Evolutionary conservation across 2,888 invertebrate species (phyloP).

Genomic region (Dynastes maya): DNA sequence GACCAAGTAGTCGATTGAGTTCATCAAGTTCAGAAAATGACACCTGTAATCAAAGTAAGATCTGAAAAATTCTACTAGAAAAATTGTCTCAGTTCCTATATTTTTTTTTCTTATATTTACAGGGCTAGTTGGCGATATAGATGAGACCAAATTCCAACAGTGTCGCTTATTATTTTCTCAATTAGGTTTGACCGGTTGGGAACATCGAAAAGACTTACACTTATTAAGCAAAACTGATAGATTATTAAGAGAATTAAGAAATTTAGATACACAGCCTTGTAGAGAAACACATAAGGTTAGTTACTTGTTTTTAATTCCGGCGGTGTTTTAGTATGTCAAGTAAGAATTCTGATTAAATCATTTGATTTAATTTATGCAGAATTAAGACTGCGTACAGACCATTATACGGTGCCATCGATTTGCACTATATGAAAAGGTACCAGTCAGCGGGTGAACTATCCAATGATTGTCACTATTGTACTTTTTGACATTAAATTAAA

Average conservation of each 20-base stretch:
- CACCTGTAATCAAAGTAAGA: constrained; percentile 56
- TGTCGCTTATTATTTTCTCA: constrained; percentile 93
- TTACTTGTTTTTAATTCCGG: not conserved
- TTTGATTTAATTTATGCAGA: too few relatives aligned
- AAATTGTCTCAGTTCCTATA: not conserved
- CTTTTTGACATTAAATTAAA: too few relatives aligned
- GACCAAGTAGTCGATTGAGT: constrained; percentile 62
- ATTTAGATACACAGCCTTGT: constrained; percentile 93
- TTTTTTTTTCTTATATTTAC: not conserved
- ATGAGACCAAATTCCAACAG: constrained; percentile 80
- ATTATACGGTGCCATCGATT: too few relatives aligned
- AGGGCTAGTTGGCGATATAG: constrained; percentile 52
- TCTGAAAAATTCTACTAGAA: not conserved
- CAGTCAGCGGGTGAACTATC: too few relatives aligned
- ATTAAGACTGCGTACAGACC: too few relatives aligned
- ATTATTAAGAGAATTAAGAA: constrained; percentile 89
- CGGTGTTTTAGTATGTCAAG: constrained; percentile 15
- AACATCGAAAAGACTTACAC: constrained; percentile 88
- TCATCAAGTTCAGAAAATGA: constrained; percentile 54
- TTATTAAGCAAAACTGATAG: constrained; percentile 91
- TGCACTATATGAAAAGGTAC: too few relatives aligned
- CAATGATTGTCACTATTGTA: too few relatives aligned
- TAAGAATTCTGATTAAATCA: not conserved
- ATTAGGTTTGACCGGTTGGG: constrained; percentile 92
- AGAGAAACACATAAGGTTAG: constrained; percentile 90